Evolutionary conservation across 1,140 invertebrate genomes (phyloP), one percentile per base, ranked within the genome.

Genomic region (Tetraneura akinire): DNA sequence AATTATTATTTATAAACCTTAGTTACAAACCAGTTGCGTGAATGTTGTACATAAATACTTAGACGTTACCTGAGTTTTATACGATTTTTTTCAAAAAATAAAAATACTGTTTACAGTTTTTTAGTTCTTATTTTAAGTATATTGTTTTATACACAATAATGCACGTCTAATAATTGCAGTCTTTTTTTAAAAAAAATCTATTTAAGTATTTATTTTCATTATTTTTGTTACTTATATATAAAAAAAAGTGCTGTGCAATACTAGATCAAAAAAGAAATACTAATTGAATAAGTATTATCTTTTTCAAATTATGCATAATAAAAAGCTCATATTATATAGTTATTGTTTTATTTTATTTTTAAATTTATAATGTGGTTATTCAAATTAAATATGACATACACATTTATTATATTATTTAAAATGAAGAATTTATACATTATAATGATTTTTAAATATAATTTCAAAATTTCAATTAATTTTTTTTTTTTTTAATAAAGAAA

Each of bases 41-140:
- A 78, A 78, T 78, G 49, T 78, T 78, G 74, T 78, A 78, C 74
- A 78, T 78, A 78, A 78, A 78, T 78, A 78, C 74, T 78, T 78
- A 62, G 74, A 62, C 55, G 74, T 78, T 78, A 78, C 74, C 74
- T 78, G 74, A 78, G 74, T 78, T 78, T 78, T 78, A 78, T 78
- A 78, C 74, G 37, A 78, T 60, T 78, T 78, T n/a, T 74, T 78
- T 78, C 53, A 78, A 62, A 29, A 47, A 78, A 62, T 60, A 78
- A 78, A 60, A 78, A 78, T 51, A 3, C 68, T 78, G 74, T 78
- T 62, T 71, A 80, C 47, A 26, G 23, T 51, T 71, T 49, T 57
- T 53, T 80, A 68, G 68, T 80, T 80, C 71, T 80, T 71, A 80
- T 71, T 71, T 71, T 71, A 23, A 66, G 32, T 49, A 11, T 80